Evolutionary conservation across 2,888 invertebrate genomes (phyloP).

Genomic region (Noctua fimbriata): DNA sequence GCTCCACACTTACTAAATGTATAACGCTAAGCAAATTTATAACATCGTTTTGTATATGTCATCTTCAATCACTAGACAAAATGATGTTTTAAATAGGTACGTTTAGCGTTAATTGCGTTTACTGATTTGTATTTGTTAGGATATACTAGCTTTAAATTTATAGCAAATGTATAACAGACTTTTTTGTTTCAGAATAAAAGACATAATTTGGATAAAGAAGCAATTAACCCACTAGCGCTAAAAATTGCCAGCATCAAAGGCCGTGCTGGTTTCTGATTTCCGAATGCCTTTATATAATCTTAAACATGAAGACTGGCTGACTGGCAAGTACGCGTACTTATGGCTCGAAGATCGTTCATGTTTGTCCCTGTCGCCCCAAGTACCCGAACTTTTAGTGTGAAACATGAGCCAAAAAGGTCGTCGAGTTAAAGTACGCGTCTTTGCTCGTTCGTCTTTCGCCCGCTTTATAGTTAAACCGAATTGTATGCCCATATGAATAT

Average conservation of each 20-base stretch:
- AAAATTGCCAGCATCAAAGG: slow-evolving; percentile 80
- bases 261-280: slow-evolving; percentile 73
- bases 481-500: slow-evolving; percentile 42
- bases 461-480: slow-evolving; percentile 31
- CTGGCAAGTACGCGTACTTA: not conserved
- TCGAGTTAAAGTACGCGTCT: not conserved
- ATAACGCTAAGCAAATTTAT: not conserved
- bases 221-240: slow-evolving; percentile 75
- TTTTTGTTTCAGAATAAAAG: slow-evolving; percentile 75
- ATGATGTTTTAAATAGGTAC: not conserved
- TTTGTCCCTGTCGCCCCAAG: not conserved
- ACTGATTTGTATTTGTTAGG: not conserved
- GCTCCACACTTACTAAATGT: not conserved
- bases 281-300: slow-evolving; percentile 28
- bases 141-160: not conserved
- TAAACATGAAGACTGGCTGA: not conserved
- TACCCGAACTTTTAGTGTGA: no score
- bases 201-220: slow-evolving; percentile 67
- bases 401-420: not conserved
- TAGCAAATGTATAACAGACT: not conserved
- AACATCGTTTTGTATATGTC: not conserved
- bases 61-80: not conserved
- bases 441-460: not conserved
- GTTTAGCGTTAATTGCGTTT: not conserved
- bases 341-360: not conserved